phyloP scores from a whole-genome alignment of 2,113 vertebrate species.

The Tupaia tana region DNA sequence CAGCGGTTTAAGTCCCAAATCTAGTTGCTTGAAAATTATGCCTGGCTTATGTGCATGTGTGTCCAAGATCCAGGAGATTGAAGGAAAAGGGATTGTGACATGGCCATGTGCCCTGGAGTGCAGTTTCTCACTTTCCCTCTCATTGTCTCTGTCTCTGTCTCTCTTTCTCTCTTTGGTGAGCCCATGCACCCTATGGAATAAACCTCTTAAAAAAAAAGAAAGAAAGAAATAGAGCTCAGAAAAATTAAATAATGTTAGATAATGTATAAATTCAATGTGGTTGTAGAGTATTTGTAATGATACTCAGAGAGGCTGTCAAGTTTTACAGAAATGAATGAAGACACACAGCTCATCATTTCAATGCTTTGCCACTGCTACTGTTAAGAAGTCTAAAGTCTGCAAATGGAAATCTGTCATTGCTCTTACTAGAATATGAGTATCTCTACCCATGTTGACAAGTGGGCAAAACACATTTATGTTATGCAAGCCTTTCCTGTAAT shows the following conservation, averaged over 20 bases:
- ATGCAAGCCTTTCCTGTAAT: slow-evolving; percentile 24
- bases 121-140: no score
- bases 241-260: background rate
- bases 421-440: background rate
- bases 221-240: background rate
- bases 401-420: slow-evolving; percentile 62
- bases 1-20: no score
- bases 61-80: no score
- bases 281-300: background rate
- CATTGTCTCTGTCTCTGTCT: no score
- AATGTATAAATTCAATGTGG: background rate
- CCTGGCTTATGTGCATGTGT: no score
- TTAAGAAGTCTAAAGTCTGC: slow-evolving; percentile 5
- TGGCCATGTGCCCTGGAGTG: no score
- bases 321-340: slow-evolving; percentile 42
- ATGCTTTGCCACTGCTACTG: background rate
- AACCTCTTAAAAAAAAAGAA: no score
- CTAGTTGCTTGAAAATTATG: no score
- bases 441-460: slow-evolving; percentile 44
- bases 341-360: background rate
- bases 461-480: slow-evolving; percentile 53
- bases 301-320: background rate
- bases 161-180: no score
- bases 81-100: no score
- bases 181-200: no score